Evolutionary conservation across 2,888 invertebrate genomes (phyloP).

Genomic region (Linnaemya vulpina): DNA sequence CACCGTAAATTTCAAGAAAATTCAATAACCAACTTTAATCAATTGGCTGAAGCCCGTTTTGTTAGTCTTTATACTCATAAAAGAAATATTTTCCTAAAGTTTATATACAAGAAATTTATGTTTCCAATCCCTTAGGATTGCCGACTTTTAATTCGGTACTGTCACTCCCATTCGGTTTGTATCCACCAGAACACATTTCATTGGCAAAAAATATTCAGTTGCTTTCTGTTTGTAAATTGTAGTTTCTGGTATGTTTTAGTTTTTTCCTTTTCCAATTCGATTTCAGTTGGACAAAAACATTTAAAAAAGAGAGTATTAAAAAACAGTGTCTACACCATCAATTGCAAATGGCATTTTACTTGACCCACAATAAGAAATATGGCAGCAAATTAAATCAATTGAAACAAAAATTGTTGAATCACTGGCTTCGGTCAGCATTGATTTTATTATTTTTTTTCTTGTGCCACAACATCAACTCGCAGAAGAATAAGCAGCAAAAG

Average conservation of each 20-base stretch:
- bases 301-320: slow-evolving; percentile 50
- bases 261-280: not conserved
- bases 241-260: not conserved
- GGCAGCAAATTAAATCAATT: slow-evolving; percentile 33
- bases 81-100: too few species aligned
- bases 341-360: slow-evolving; percentile 21
- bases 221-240: not conserved
- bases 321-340: slow-evolving; percentile 10
- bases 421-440: slow-evolving; percentile 31
- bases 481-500: not conserved
- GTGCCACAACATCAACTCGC: not conserved
- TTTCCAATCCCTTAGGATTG: too few species aligned
- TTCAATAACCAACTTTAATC: too few species aligned
- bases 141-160: not conserved
- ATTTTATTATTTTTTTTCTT: slow-evolving; percentile 47
- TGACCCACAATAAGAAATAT: slow-evolving; percentile 39
- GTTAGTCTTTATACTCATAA: too few species aligned
- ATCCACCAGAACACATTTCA: not conserved
- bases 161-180: not conserved
- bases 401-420: slow-evolving; percentile 36
- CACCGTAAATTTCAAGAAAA: too few species aligned
- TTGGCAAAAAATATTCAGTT: slow-evolving; percentile 4
- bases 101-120: too few species aligned
- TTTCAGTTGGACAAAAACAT: slow-evolving; percentile 25
- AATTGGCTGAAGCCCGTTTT: too few species aligned